phyloP scores from a whole-genome alignment of 2,888 invertebrate genomes.

The Sarcophaga subvicina region DNA sequence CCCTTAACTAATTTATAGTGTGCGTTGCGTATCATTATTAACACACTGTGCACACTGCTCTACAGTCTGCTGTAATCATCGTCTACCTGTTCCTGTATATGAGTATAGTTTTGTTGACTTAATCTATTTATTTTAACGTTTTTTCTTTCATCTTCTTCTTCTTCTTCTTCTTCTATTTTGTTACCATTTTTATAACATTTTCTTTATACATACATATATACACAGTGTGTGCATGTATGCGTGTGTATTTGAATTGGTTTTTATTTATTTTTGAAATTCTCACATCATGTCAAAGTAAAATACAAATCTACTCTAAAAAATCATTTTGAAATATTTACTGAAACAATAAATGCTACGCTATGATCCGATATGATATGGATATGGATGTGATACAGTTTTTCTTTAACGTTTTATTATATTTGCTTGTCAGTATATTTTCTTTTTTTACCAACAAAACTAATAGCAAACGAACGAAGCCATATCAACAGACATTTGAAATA shows the following conservation, averaged over 20 bases:
- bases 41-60: background rate
- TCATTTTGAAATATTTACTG: constrained; percentile 49
- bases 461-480: too few relatives aligned
- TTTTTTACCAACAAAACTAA: too few relatives aligned
- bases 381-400: constrained; percentile 17
- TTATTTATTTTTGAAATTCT: constrained; percentile 52
- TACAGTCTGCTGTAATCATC: background rate
- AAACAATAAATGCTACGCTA: constrained; percentile 27
- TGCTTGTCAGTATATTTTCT: too few relatives aligned
- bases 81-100: background rate
- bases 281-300: constrained; percentile 49
- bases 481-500: too few relatives aligned
- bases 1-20: background rate
- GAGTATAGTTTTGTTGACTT: background rate
- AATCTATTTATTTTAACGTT: background rate
- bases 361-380: background rate
- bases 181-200: background rate
- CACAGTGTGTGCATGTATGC: background rate
- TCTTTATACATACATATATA: background rate
- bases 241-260: background rate
- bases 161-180: too few relatives aligned
- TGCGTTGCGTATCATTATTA: background rate
- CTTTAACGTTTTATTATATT: constrained; percentile 1
- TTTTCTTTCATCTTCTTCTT: too few relatives aligned
- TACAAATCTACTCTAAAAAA: constrained; percentile 25